Base-by-base conservation (phyloP, 2,797 vertebrate genomes). In the Nyctibius grandis region DNA sequence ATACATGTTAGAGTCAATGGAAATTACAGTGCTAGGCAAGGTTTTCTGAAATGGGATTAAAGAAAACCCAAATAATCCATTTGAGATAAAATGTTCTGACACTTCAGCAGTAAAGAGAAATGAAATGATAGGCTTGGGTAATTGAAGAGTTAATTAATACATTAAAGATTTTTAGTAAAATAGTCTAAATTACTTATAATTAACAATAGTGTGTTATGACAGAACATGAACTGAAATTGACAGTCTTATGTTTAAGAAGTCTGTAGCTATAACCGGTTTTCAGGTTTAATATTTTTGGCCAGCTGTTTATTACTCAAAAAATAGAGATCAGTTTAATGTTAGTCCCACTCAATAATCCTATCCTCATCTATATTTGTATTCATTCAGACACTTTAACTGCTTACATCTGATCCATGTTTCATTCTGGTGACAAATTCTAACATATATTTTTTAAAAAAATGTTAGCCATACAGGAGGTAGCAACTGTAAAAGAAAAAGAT, bases 41-140 rank as follows among this genome's bases (percentile, higher is more conserved):
- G 72, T 9, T 97, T 91, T 95, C 92, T 94, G 92, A 94, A 96
- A 97, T 83, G 92, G 81, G 97, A 97, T 97, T 97, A 97, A 96
- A 97, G 93, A 67, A 90, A 93, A 79, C 85, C 84, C 86, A 89
- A 95, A 95, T 92, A 94, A 97, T 96, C 97, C 95, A 60, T 94
- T 92, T 77, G 92, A 96, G 96, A 95, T 94, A 91, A 97, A 97
- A 93, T 84, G 91, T 74, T 59, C 91, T 79, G 93, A 92, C 86
- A 56, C 93, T 96, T 75, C 67, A 74, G 70, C 79, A 81, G 38
- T 21, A 44, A 91, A 94, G 63, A 93, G 90, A 92, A 95, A 96
- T 80, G 74, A 95, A 97, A 95, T 53, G 20, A 50, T 68, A 79
- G 89, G 82, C 91, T 95, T 54, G 17, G 76, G 90, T n/a, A 45